Percentiles rank a stretch among this genome's conserved stretches.
Conservation (phyloP, 2,797 vertebrate species). For the Anniella stebbinsi region DNA sequence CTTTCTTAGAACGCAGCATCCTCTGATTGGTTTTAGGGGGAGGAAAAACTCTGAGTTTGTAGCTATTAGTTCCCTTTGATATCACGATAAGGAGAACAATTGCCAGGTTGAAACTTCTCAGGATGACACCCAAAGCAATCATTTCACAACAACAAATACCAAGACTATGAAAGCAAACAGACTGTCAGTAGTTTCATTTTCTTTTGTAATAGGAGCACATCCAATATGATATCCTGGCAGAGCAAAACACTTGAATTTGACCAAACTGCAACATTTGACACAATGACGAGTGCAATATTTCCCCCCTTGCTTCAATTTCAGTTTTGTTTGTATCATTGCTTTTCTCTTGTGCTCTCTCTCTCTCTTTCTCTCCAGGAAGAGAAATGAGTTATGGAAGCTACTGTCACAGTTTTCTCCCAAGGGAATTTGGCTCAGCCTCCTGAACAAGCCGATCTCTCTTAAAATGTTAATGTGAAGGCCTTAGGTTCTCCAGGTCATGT, state of each 20-base stretch:
- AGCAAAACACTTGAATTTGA: slow-evolving; percentile 17
- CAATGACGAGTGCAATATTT: slow-evolving; percentile 4
- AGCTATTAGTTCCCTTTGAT: neutral
- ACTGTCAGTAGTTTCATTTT: slow-evolving; percentile 31
- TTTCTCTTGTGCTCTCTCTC: neutral
- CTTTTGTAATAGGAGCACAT: slow-evolving; percentile 26
- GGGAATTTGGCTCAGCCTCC: neutral
- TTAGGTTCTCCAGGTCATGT: neutral
- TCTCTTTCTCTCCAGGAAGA: neutral
- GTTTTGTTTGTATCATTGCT: slow-evolving; percentile 16
- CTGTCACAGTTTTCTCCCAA: neutral
- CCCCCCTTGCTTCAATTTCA: slow-evolving; percentile 25
- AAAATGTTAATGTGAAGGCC: neutral
- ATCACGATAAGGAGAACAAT: neutral
- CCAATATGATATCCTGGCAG: slow-evolving; percentile 8
- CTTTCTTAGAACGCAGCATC: neutral
- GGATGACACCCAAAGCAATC: slow-evolving; percentile 12
- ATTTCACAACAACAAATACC: slow-evolving; percentile 24
- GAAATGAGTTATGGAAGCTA: neutral
- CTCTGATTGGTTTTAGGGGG: neutral
- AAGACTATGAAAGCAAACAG: slow-evolving; percentile 31
- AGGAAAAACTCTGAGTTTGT: neutral
- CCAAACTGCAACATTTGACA: neutral
- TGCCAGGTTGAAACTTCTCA: slow-evolving; percentile 17
- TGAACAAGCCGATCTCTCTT: slow-evolving; percentile 4